Percentiles rank a stretch among this genome's conserved stretches.
These are phyloP conservation scores for Macaca nemestrina DNA, from an alignment of 2,113 vertebrate species.

Conservation along the genomic window DNA sequence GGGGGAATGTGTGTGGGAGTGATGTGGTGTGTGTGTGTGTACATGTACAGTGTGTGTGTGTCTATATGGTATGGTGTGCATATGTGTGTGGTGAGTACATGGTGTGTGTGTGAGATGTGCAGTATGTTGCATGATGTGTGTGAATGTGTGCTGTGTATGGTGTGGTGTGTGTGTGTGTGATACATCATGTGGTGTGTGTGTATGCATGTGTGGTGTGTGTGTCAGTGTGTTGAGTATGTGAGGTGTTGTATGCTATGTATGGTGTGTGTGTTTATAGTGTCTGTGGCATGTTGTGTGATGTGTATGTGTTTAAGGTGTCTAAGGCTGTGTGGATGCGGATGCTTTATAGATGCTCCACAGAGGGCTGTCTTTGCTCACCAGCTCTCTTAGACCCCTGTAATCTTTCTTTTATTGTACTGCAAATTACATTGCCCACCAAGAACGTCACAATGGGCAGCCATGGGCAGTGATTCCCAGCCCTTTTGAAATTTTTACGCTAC, in stretches of 20 bases:
- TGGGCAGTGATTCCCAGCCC: not conserved
- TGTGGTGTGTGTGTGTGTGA: not conserved
- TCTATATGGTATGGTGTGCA: not conserved
- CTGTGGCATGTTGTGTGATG: not conserved
- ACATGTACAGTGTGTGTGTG: not conserved
- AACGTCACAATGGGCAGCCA: fast-evolving
- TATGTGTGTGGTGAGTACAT: not conserved
- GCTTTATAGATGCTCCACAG: fast-evolving
- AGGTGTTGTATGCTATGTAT: not conserved
- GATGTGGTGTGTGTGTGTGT: not conserved
- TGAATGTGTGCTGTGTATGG: not conserved
- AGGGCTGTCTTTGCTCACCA: not conserved
- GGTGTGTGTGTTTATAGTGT: not conserved
- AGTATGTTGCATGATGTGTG: not conserved
- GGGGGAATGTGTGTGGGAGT: not conserved
- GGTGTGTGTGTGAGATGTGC: not conserved
- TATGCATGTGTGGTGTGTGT: not conserved
- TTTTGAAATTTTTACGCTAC: fast-evolving
- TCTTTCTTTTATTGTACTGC: not conserved
- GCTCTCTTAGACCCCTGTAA: not conserved
- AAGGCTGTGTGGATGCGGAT: not conserved
- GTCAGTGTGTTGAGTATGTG: not conserved
- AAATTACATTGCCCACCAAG: fast-evolving
- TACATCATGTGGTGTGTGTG: not conserved
- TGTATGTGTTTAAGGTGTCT: not conserved